These are phyloP conservation scores for Holotrichia oblita DNA, from an alignment of 1,140 invertebrate species.

Conservation along the genomic window DNA sequence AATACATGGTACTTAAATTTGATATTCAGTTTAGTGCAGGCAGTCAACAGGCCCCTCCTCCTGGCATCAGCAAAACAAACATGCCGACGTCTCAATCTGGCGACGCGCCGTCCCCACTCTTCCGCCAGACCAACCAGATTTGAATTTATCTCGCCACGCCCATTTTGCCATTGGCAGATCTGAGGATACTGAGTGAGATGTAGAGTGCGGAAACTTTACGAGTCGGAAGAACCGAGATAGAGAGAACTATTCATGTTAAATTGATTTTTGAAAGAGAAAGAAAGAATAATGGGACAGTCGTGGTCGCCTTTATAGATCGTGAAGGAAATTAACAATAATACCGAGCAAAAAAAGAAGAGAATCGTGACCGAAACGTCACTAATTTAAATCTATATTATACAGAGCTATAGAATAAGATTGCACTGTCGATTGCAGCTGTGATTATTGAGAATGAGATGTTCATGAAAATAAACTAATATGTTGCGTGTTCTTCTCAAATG, in stretches of 20 bases:
- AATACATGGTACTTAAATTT: conserved; percentile 52
- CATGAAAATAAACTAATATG: conserved; percentile 15
- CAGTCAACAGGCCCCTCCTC: conserved; percentile 44
- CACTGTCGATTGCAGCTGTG: neutral
- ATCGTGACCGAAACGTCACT: neutral
- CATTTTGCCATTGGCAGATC: conserved; percentile 51
- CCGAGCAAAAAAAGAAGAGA: neutral
- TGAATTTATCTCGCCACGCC: conserved; percentile 49
- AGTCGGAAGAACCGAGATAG: conserved; percentile 44
- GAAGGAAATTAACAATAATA: conserved; percentile 19
- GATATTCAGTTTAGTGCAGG: conserved; percentile 52
- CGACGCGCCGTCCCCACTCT: conserved; percentile 46
- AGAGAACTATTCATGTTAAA: conserved; percentile 37
- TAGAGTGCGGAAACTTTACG: conserved; percentile 39
- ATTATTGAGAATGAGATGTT: conserved; percentile 24
- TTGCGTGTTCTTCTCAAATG: neutral
- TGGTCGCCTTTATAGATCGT: conserved; percentile 16
- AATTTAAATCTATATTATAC: conserved; percentile 20
- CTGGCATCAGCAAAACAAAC: conserved; percentile 56
- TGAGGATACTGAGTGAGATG: conserved; percentile 53
- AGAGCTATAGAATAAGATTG: neutral
- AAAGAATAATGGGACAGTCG: conserved; percentile 6
- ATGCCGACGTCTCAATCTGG: conserved; percentile 58
- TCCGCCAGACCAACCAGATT: conserved; percentile 48
- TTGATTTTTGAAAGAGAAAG: conserved; percentile 41